phyloP scores from a whole-genome alignment of 2,797 vertebrate genomes.

The Manis pentadactyla region DNA sequence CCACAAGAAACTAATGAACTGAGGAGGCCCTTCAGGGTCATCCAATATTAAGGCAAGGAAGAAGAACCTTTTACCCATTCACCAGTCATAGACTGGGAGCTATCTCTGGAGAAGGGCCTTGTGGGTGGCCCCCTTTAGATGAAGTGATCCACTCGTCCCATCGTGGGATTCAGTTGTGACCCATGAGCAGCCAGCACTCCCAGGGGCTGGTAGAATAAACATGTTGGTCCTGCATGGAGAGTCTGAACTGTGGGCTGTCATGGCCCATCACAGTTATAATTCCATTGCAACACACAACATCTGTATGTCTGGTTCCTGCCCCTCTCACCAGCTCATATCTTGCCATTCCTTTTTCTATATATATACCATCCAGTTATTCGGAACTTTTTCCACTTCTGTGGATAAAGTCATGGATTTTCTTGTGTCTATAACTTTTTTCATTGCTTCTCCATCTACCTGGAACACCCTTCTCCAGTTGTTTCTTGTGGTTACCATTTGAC shows the following conservation, averaged over 20 bases:
- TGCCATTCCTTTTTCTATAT: neutral
- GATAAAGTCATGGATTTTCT: neutral
- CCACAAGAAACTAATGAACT: neutral
- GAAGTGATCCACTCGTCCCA: neutral
- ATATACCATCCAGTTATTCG: neutral
- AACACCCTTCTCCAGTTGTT: neutral
- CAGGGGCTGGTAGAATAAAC: neutral
- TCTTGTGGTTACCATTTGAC: neutral
- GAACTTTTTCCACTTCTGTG: neutral
- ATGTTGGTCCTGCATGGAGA: neutral
- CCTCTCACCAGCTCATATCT: neutral
- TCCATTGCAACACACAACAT: neutral
- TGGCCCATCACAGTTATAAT: neutral
- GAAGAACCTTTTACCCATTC: neutral
- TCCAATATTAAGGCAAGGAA: neutral
- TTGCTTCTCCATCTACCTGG: neutral
- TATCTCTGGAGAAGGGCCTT: neutral
- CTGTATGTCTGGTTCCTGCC: neutral
- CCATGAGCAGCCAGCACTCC: neutral
- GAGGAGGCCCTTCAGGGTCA: neutral
- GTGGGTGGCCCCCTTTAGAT: neutral
- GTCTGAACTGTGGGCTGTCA: fast-evolving
- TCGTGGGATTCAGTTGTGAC: neutral
- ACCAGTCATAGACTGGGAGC: neutral
- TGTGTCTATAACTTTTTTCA: neutral